Evolutionary conservation across 2,113 vertebrate species (phyloP).

Genomic region (Ursus arctos): DNA sequence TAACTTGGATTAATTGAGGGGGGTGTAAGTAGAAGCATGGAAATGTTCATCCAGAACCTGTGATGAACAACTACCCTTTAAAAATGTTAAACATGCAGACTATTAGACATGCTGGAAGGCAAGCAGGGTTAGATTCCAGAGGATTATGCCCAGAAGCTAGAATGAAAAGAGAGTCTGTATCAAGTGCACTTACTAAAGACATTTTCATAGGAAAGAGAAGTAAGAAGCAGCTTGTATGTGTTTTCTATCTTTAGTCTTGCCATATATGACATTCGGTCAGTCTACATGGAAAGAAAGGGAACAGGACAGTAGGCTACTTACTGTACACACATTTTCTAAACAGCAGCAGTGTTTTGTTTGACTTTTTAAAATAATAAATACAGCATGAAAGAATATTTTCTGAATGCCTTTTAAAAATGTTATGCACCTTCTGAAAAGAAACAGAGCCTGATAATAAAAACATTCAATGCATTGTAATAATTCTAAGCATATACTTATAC

Average conservation of each 20-base stretch:
- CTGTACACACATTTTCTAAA: neutral
- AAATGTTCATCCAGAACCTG: constrained; percentile 65
- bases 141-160: constrained; percentile 2
- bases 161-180: neutral
- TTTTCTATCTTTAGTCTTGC: neutral
- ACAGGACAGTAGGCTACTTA: no score
- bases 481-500: neutral
- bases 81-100: constrained; percentile 16
- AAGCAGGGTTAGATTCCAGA: neutral
- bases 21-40: constrained; percentile 28
- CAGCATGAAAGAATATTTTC: neutral
- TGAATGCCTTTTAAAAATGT: neutral
- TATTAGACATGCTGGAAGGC: neutral
- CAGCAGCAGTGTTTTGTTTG: neutral
- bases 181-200: neutral
- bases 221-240: neutral
- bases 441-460: neutral
- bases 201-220: neutral
- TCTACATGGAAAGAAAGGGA: neutral
- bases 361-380: neutral
- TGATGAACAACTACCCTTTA: neutral
- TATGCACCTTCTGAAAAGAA: neutral
- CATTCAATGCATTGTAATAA: neutral
- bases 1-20: constrained; percentile 62
- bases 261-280: neutral